Evolutionary conservation across 2,888 invertebrate genomes (phyloP), one percentile per base, ranked within the genome.

Genomic region (Shargacucullia verbasci): DNA sequence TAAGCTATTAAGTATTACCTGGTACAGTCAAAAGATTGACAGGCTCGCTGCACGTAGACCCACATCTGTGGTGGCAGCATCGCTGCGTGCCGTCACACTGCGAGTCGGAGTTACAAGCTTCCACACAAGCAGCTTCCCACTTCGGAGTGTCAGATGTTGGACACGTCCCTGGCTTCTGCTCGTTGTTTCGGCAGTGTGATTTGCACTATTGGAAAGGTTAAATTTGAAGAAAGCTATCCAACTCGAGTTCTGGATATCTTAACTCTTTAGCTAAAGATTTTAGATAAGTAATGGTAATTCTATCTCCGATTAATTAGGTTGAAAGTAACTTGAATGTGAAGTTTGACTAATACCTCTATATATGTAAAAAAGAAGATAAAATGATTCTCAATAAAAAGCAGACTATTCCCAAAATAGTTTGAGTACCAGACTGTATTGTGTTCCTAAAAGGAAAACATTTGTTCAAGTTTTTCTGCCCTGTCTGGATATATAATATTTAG

Each of bases 31-130:
- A 81, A 57, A 97, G 86, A 55, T 95, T 95, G 6, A 93, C 76
- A 0, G 97, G 95, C 29, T 95, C 94, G 79, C 95, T 95, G 82
- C 97, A 97, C 15, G 96, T 95, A 14, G 95, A 92, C 0, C 97
- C 97, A 75, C 97, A 97, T 20, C 93, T 89, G 63, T 96, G 95
- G 34, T 91, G 92, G 76, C 97, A 97, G 83, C 97, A 97, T 68
- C 96, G 95, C 59, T 95, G 94, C 0, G 95, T 94, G 63, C 95
- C 96, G 9, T 95, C 95, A 81, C 97, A 97, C 73, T 97, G 95
- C 0, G 95, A 94, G 79, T 97, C 97, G n/a, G 89, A 83, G 60
- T 89, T 86, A 79, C 96, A 96, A 1, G 95, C 95, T 40, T 94
- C 89, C 48, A 96, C 88, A 71, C 96, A 96, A 0, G 95, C 95